Evolutionary conservation across 1,140 invertebrate species (phyloP).

Genomic region (Hycleus cichorii): DNA sequence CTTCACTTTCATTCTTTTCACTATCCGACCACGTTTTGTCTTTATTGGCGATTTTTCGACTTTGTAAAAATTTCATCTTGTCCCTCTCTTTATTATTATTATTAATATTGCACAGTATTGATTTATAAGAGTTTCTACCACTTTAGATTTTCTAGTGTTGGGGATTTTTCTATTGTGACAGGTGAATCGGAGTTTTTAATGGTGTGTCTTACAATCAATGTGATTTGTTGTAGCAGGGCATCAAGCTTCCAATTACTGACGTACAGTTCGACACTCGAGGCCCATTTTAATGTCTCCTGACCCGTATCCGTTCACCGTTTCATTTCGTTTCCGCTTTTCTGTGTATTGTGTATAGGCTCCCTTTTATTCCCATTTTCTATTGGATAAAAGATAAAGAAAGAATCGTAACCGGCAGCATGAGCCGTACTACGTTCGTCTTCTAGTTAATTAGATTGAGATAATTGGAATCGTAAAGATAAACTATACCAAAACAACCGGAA

Average conservation of each 20-base stretch:
- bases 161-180: too few relatives aligned
- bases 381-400: not conserved
- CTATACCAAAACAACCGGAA: too few relatives aligned
- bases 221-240: slow-evolving; percentile 28
- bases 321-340: too few relatives aligned
- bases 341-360: not conserved
- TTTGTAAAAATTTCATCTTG: slow-evolving; percentile 15
- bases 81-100: too few relatives aligned
- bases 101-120: too few relatives aligned
- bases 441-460: slow-evolving; percentile 3
- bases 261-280: slow-evolving; percentile 9
- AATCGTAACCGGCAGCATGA: not conserved
- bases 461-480: too few relatives aligned
- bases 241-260: slow-evolving; percentile 29
- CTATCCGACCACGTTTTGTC: too few relatives aligned
- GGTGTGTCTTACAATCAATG: slow-evolving; percentile 32
- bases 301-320: not conserved
- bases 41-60: slow-evolving; percentile 10
- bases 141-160: too few relatives aligned
- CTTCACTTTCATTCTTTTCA: too few relatives aligned
- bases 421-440: not conserved
- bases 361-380: not conserved
- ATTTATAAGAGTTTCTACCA: too few relatives aligned
- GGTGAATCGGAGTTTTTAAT: slow-evolving; percentile 1
- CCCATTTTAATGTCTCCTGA: slow-evolving; percentile 15